phyloP scores from a whole-genome alignment of 2,888 invertebrate species.

The Dione vanillae region DNA sequence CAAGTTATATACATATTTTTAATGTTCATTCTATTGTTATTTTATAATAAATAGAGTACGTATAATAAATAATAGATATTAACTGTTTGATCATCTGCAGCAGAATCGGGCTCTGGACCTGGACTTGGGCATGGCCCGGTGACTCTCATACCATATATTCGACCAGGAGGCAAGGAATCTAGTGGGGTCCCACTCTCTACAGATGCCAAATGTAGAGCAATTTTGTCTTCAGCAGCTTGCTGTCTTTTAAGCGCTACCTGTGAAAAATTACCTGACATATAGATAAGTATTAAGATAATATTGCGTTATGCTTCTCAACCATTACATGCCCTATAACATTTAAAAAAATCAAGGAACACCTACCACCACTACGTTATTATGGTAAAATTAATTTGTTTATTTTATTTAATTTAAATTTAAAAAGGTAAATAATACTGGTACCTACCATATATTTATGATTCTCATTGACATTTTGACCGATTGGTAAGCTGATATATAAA shows the following conservation, averaged over 20 bases:
- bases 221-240: conserved; percentile 98
- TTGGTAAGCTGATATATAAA: conserved; percentile 60
- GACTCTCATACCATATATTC: conserved; percentile 94
- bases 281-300: too few species aligned
- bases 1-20: too few species aligned
- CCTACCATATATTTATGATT: conserved; percentile 4
- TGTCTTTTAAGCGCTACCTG: conserved; percentile 97
- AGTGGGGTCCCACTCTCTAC: conserved; percentile 77
- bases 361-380: too few species aligned
- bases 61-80: conserved; percentile 43
- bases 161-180: conserved; percentile 93
- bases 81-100: conserved; percentile 72
- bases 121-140: conserved; percentile 88
- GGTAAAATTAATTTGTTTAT: too few species aligned
- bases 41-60: too few species aligned
- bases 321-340: too few species aligned
- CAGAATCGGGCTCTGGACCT: conserved; percentile 76
- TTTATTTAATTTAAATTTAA: too few species aligned
- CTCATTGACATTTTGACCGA: conserved; percentile 39
- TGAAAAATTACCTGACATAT: too few species aligned
- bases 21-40: too few species aligned
- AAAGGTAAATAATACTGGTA: not conserved
- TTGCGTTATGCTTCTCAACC: too few species aligned
- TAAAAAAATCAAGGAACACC: too few species aligned
- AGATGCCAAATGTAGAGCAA: conserved; percentile 95